Conservation (phyloP, 1,140 invertebrate genomes). For the Aleiodes sp. region DNA sequence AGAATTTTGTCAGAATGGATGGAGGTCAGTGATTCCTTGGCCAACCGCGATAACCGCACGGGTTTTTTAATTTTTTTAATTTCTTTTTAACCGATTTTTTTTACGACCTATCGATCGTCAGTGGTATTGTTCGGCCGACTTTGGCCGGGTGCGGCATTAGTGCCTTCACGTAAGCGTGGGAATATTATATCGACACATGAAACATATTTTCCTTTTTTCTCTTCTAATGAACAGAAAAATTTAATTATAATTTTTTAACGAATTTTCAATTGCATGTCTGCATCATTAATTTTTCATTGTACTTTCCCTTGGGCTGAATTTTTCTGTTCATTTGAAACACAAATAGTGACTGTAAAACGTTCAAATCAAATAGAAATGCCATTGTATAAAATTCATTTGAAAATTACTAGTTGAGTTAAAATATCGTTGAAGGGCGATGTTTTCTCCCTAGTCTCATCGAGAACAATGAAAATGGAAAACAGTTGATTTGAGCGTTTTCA, state of each 20-base stretch:
- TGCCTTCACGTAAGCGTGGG: conserved; percentile 68
- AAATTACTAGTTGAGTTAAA: too few species aligned
- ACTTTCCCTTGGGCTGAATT: conserved; percentile 43
- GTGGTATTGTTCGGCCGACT: conserved; percentile 60
- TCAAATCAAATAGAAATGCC: conserved; percentile 11
- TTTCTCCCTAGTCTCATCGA: conserved; percentile 1
- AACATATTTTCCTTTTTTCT: conserved; percentile 57
- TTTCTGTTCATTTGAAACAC: conserved; percentile 52
- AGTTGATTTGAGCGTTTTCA: conserved; percentile 32
- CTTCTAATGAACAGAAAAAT: conserved; percentile 57
- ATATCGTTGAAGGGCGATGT: too few species aligned
- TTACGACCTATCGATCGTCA: conserved; percentile 59
- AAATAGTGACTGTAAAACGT: conserved; percentile 15
- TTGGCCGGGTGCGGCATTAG: conserved; percentile 65
- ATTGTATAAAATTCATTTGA: too few species aligned
- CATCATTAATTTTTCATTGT: not conserved
- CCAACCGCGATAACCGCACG: conserved; percentile 34
- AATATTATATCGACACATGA: conserved; percentile 67
- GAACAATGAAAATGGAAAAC: not conserved
- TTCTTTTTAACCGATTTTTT: not conserved
- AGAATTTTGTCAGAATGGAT: conserved; percentile 12
- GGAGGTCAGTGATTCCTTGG: conserved; percentile 26
- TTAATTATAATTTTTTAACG: conserved; percentile 12
- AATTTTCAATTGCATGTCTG: not conserved
- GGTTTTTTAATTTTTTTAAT: not conserved